These are phyloP conservation scores for Synergus gifuensis DNA, from an alignment of 2,888 invertebrate genomes.

Conservation along the genomic window DNA sequence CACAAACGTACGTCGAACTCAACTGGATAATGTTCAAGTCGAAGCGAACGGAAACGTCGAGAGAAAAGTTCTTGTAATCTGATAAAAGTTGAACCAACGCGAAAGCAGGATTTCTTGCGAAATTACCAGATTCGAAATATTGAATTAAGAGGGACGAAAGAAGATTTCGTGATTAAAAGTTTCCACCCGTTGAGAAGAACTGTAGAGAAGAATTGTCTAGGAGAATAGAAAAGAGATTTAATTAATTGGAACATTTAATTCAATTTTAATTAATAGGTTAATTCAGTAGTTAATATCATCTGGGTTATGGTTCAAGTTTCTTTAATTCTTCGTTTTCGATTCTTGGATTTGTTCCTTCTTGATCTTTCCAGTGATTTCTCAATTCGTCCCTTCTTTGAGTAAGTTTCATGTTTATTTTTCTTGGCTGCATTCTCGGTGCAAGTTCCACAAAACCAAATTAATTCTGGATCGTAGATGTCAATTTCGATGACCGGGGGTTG, in stretches of 20 bases:
- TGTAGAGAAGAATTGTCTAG: no score
- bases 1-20: slow-evolving; percentile 44
- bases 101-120: not conserved
- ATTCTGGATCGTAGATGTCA: slow-evolving; percentile 65
- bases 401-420: not conserved
- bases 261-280: not conserved
- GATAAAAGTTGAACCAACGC: slow-evolving; percentile 14
- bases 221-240: not conserved
- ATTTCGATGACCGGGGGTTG: slow-evolving; percentile 66
- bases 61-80: slow-evolving; percentile 20
- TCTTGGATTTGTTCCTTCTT: not conserved
- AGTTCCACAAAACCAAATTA: slow-evolving; percentile 67
- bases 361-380: not conserved
- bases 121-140: not conserved
- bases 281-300: not conserved
- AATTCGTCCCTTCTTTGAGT: not conserved
- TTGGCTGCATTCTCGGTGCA: slow-evolving; percentile 49
- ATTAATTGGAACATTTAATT: no score
- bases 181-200: no score
- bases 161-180: not conserved
- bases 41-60: slow-evolving; percentile 8
- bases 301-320: not conserved
- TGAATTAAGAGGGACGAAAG: not conserved
- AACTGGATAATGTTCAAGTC: slow-evolving; percentile 30
- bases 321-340: not conserved